These are phyloP conservation scores for Elgaria multicarinata DNA, from an alignment of 2,113 vertebrate genomes.

Conservation along the genomic window DNA sequence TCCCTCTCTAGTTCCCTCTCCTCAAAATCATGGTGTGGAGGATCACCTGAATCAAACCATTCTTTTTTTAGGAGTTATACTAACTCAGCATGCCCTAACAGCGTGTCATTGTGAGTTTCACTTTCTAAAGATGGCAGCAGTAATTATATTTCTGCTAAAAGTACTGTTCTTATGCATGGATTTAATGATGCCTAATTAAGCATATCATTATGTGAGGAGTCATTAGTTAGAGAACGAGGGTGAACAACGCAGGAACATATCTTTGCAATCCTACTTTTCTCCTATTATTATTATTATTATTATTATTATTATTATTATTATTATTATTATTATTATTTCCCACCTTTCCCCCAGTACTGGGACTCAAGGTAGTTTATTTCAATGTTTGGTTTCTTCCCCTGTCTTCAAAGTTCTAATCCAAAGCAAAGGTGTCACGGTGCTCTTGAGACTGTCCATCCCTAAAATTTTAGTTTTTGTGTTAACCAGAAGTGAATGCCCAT, in stretches of 20 bases:
- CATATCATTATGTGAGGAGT: not conserved
- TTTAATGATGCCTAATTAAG: not conserved
- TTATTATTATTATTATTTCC: no score
- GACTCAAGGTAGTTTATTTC: no score
- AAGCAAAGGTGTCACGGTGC: not conserved
- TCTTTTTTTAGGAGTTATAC: not conserved
- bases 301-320: no score
- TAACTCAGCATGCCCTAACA: not conserved
- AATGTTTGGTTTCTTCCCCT: not conserved
- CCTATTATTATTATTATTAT: no score
- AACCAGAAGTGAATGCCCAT: not conserved
- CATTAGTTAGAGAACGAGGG: not conserved
- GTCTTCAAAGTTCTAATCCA: not conserved
- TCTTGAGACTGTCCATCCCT: no score
- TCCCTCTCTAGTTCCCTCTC: no score
- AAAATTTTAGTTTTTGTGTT: no score
- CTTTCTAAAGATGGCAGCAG: not conserved
- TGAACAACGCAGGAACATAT: not conserved
- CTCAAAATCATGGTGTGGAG: no score
- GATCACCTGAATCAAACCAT: not conserved
- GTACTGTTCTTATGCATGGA: not conserved
- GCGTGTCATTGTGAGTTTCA: not conserved
- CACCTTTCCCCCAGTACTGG: no score
- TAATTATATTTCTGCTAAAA: not conserved
- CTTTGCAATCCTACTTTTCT: not conserved